Evolutionary conservation across 2,113 vertebrate species (phyloP), one percentile per base, ranked within the genome.

Genomic region (Protobothrops mucrosquamatus): DNA sequence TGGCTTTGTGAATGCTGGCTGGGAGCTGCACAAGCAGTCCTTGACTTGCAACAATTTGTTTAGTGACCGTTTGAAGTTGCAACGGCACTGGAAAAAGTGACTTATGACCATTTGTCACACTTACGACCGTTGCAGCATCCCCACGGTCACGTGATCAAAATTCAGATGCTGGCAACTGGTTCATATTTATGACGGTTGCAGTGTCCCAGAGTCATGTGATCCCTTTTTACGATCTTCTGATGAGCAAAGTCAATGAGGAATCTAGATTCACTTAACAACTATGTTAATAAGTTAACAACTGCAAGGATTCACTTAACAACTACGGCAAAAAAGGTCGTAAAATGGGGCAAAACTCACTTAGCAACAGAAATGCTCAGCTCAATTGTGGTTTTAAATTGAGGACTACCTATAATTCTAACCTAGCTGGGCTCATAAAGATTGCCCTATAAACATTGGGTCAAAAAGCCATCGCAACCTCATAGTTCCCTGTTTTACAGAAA

Each of bases 131-230:
- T 61, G 24, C 59, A 61, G 10, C 9, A 29, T 61, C 59, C 23
- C 57, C 57, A 3, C 8, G 57, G 23, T 59, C 57, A 59, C 24
- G 8, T 26, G 57, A 59, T 8, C 57, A 59, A 59, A 9, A 59
- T 26, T 59, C 57, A 1, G 57, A 59, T 0, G 23, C 23, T 61
- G 22, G 24, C 23, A 59, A 59, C 3, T 7, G 8, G 0, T 11
- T 64, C 0, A 3, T 64, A 57, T 29, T 64, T 29, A 5, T 12
- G 59, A 64, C 3, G 0, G 26, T 12, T 29, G 59, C 1, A 4
- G 3, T 1, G 4, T 61, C 59, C 1, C 26, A 2, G 4, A 1
- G 26, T 64, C 10, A 4, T 4, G 59, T 0, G 1, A 64, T 12
- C 26, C 3, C 59, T 3, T 29, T 64, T 64, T 64, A 26, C 0